Base-by-base conservation (phyloP, 92 coral and sea anemone genomes). In the Phenganax stokvisi region DNA sequence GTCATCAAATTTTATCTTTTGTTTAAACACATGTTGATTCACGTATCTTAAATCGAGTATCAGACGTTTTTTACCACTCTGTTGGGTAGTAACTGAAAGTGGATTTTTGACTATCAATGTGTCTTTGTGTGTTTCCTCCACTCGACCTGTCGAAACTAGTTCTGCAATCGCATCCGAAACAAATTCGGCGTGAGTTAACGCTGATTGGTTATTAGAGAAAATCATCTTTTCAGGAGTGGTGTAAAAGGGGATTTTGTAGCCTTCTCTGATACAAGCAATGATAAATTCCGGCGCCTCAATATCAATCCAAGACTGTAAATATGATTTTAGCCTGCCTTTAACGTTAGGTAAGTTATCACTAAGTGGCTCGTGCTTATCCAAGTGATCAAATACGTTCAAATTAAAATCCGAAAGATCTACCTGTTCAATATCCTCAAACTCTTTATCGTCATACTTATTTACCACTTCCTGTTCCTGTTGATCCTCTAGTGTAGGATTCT, bases 311-410 rank as follows among this genome's bases (percentile, higher is more conserved):
- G 79, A 85, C 80, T 57, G 74, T 51, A 85, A 31, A 37, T 85
- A 61, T n/a, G 80, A 76, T 71, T 59, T 85, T 54, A 85, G 85
- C 57, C 87, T 85, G 66, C 87, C 84, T 77, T 70, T 72, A 12
- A 85, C 84, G 29, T 81, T 55, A 3, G 80, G 7, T 20, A 79
- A 10, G 54, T 58, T 37, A 54, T 62, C 29, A 51, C 25, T 73
- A 5, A 16, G 12, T 12, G 28, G 30, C 28, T 73, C 78, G n/a
- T 73, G 60, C 20, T 13, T 53, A 58, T 73, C 60, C 57, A 73
- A 6, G 25, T 10, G 4, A 27, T 67, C 3, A 10, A 67, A 8
- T 16, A 16, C 47, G 47, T 37, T 67, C 0, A 2, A 37, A 67
- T 67, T 11, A 27, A 11, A 67, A 51, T 17, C 20, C 10, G 51